These are phyloP conservation scores for Platerodrilus igneus DNA, from an alignment of 2,888 invertebrate genomes.

Conservation along the genomic window DNA sequence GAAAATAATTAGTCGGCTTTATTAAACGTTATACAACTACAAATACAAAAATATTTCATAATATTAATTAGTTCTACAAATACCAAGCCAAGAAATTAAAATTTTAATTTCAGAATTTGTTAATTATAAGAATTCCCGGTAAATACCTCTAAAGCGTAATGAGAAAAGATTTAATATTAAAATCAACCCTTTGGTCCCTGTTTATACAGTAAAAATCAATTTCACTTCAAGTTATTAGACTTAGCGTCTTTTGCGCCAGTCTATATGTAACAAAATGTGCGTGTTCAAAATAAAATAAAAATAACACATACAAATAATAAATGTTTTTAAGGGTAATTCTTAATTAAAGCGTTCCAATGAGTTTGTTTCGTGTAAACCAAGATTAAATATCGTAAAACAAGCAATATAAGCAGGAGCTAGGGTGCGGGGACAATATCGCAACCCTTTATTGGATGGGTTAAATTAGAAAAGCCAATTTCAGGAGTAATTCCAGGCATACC, in stretches of 20 bases:
- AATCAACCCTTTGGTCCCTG: conserved; percentile 18
- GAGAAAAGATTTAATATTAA: conserved; percentile 21
- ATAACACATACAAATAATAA: conserved; percentile 9
- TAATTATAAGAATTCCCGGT: conserved; percentile 34
- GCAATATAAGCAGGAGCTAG: conserved; percentile 39
- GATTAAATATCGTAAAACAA: conserved; percentile 44
- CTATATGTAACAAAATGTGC: not conserved
- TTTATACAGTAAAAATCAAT: conserved; percentile 18
- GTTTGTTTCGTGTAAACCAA: conserved; percentile 37
- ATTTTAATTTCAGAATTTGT: conserved; percentile 29
- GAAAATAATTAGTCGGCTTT: too few relatives aligned
- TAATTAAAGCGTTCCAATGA: conserved; percentile 42
- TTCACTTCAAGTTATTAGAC: not conserved
- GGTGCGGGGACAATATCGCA: conserved; percentile 40
- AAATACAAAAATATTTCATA: conserved; percentile 8
- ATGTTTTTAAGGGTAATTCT: conserved; percentile 28
- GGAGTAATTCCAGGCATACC: conserved; percentile 40
- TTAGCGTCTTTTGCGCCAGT: not conserved
- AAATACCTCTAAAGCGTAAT: conserved; percentile 19
- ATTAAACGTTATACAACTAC: too few relatives aligned
- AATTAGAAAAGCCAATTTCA: conserved; percentile 47
- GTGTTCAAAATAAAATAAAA: conserved; percentile 1
- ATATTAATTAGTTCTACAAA: conserved; percentile 17
- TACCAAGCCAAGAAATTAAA: conserved; percentile 15
- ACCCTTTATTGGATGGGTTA: conserved; percentile 45